phyloP scores from a whole-genome alignment of 2,888 invertebrate genomes.

The Erynnis tages region DNA sequence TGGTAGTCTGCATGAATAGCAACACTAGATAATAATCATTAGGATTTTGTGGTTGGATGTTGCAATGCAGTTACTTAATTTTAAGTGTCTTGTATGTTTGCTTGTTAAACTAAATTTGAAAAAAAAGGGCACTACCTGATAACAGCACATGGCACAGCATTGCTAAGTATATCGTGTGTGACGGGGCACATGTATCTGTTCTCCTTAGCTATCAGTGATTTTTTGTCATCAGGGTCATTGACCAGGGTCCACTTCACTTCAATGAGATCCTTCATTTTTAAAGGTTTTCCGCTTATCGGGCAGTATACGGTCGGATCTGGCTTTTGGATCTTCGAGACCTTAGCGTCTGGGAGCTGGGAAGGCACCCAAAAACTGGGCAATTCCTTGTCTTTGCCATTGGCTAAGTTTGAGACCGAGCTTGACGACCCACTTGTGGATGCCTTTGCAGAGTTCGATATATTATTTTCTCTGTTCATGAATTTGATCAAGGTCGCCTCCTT shows the following conservation, averaged over 20 bases:
- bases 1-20: too few species aligned
- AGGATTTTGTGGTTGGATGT: too few species aligned
- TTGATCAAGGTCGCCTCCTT: constrained; percentile 87
- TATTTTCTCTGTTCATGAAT: constrained; percentile 92
- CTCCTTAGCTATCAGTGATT: constrained; percentile 92
- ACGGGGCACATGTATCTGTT: constrained; percentile 98
- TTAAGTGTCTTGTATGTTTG: too few species aligned
- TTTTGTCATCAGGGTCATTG: constrained; percentile 92
- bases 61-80: too few species aligned
- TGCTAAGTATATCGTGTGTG: constrained; percentile 96
- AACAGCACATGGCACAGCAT: constrained; percentile 96
- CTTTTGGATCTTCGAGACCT: constrained; percentile 78
- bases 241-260: constrained; percentile 95
- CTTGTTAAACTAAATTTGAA: background rate
- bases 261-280: constrained; percentile 96
- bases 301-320: constrained; percentile 70
- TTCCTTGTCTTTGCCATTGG: constrained; percentile 87
- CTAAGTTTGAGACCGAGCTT: constrained; percentile 89
- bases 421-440: constrained; percentile 47
- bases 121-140: constrained; percentile 77
- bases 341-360: constrained; percentile 93
- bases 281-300: constrained; percentile 83
- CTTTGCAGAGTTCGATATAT: constrained; percentile 80
- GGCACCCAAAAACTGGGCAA: constrained; percentile 99
- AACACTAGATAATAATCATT: too few species aligned